Evolutionary conservation across 2,113 vertebrate species (phyloP).

Genomic region (Phrynocephalus versicolor): DNA sequence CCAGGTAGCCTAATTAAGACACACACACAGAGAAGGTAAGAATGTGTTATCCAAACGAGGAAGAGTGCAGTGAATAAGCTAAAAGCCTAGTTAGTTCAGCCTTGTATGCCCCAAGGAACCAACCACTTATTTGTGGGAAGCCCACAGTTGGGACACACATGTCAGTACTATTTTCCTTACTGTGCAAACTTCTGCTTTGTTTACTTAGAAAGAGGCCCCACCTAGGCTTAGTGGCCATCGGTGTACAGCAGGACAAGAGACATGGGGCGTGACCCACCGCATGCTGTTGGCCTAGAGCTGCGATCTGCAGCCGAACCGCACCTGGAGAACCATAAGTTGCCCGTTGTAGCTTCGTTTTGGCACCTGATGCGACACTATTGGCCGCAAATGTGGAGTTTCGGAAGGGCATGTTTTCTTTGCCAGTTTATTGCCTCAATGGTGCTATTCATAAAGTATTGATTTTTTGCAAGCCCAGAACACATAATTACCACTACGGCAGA

Average conservation of each 20-base stretch:
- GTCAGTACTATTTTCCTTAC: not conserved
- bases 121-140: not conserved
- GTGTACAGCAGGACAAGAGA: not conserved
- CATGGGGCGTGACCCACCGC: not conserved
- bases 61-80: too few relatives aligned
- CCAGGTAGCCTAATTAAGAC: not conserved
- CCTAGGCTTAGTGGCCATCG: not conserved
- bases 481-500: not conserved
- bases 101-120: not conserved
- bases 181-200: not conserved
- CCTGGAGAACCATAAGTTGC: not conserved
- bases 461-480: not conserved
- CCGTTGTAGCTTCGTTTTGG: not conserved
- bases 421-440: not conserved
- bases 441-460: not conserved
- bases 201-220: not conserved
- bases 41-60: too few relatives aligned
- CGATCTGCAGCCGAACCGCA: not conserved
- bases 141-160: not conserved
- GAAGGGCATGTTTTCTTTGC: not conserved
- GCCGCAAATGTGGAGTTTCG: not conserved
- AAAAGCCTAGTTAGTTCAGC: not conserved
- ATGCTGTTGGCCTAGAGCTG: not conserved
- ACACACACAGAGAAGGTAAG: not conserved
- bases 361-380: too few relatives aligned